phyloP scores from a whole-genome alignment of 2,888 invertebrate species.

The Thereva unica region DNA sequence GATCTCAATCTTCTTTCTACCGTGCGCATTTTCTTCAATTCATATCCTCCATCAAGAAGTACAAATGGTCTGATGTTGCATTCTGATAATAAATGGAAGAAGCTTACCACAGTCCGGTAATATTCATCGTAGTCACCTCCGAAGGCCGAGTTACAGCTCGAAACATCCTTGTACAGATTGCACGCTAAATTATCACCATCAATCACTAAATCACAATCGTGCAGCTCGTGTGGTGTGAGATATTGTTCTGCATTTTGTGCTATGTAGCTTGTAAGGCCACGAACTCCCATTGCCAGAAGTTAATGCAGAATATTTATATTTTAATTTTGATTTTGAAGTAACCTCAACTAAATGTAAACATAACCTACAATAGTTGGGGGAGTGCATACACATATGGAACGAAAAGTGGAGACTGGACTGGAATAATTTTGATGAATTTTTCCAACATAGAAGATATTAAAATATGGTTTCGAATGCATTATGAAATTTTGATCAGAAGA shows the following conservation, averaged over 20 bases:
- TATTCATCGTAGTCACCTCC: conserved; percentile 86
- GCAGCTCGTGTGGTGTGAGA: conserved; percentile 67
- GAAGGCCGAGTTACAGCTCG: conserved; percentile 71
- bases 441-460: too few species aligned
- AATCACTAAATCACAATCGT: conserved; percentile 72
- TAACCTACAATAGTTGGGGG: too few species aligned
- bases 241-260: conserved; percentile 67
- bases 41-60: conserved; percentile 80
- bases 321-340: too few species aligned
- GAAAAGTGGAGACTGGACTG: too few species aligned
- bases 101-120: conserved; percentile 66
- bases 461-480: too few species aligned
- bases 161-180: conserved; percentile 67
- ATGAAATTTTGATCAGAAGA: too few species aligned
- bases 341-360: too few species aligned
- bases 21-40: conserved; percentile 72
- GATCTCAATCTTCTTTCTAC: conserved; percentile 64
- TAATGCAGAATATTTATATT: neutral
- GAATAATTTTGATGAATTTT: too few species aligned
- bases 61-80: conserved; percentile 76
- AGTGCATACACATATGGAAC: too few species aligned
- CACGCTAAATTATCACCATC: conserved; percentile 80
- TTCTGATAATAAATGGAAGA: conserved; percentile 70
- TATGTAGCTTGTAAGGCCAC: conserved; percentile 82
- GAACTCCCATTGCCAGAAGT: conserved; percentile 72